Evolutionary conservation across 2,888 invertebrate genomes (phyloP), one percentile per base, ranked within the genome.

Genomic region (Coelinius sp.): DNA sequence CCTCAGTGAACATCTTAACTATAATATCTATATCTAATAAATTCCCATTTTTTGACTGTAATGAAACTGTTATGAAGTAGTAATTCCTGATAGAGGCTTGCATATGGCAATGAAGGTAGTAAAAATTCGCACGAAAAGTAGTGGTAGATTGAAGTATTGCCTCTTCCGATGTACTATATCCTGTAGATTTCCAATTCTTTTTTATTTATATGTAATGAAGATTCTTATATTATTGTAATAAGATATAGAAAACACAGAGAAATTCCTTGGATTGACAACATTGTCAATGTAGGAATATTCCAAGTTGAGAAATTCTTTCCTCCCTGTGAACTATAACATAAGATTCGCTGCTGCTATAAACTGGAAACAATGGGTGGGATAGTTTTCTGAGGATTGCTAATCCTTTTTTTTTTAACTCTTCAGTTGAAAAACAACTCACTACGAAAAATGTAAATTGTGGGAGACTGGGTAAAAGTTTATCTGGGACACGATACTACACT

Each of bases 401-500:
- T 66, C 22, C 22, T 41, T 63, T 20, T 41, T 63, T 65, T 65
- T 53, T 53, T 4, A 3, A 20, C 53, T 24, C 24, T 41, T 24
- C 17, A n/a, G 20, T 12, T 22, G 17, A 68, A 31, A 59, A 35
- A 14, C 27, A 44, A 59, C 17, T 31, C 46, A 4, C 3, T 62
- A 12, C 8, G 27, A 62, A 70, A 68, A 67, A 71, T 68, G 52
- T 27, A 63, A 71, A 71, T 71, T 12, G 56, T n/a, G 35, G 25
- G 27, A 22, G 49, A 24, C 24, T n/a, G n/a, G 53, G 53, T 20
- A 66, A 27, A 56, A 67, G 68, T 70, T 73, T 68, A 75, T 73
- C 67, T 65, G 35, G 70, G 67, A 56, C 72, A 41, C 65, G 66
- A 70, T 74, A 74, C 56, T 41, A 59, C 62, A 67, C 63, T 59